Evolutionary conservation across 2,888 invertebrate species (phyloP).

Genomic region (Pomacea canaliculata): DNA sequence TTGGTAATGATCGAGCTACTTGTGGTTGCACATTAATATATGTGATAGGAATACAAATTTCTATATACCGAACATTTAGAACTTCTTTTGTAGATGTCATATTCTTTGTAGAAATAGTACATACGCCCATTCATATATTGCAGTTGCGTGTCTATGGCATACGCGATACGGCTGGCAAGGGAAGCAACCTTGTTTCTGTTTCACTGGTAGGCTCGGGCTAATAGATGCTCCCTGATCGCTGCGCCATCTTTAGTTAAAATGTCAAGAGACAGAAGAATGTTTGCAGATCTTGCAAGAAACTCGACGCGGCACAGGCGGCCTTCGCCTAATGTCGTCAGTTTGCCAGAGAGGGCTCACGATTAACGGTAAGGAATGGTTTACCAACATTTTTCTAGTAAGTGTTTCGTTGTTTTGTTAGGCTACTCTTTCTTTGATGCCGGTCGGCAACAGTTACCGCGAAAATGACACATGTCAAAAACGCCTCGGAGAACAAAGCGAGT

Average conservation of each 20-base stretch:
- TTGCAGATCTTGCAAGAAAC: conserved; percentile 30
- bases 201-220: conserved; percentile 13
- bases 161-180: neutral
- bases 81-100: too few relatives aligned
- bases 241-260: conserved; percentile 29
- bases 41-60: too few relatives aligned
- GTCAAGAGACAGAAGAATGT: conserved; percentile 31
- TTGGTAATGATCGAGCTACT: too few relatives aligned
- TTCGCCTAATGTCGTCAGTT: conserved; percentile 23
- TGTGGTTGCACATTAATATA: too few relatives aligned
- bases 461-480: conserved; percentile 25
- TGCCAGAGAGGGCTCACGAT: neutral
- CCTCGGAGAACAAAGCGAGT: conserved; percentile 23
- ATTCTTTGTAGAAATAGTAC: too few relatives aligned
- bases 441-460: conserved; percentile 21
- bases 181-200: conserved; percentile 18
- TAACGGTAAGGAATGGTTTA: conserved; percentile 11
- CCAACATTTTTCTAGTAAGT: neutral
- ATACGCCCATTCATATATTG: too few relatives aligned
- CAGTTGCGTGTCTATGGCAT: too few relatives aligned
- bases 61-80: too few relatives aligned
- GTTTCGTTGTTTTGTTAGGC: neutral
- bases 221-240: conserved; percentile 31
- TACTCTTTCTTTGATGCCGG: conserved; percentile 6
- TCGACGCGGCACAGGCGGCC: conserved; percentile 18